Evolutionary conservation across 1,140 invertebrate species (phyloP).

Genomic region (Leptinotarsa lineolata): DNA sequence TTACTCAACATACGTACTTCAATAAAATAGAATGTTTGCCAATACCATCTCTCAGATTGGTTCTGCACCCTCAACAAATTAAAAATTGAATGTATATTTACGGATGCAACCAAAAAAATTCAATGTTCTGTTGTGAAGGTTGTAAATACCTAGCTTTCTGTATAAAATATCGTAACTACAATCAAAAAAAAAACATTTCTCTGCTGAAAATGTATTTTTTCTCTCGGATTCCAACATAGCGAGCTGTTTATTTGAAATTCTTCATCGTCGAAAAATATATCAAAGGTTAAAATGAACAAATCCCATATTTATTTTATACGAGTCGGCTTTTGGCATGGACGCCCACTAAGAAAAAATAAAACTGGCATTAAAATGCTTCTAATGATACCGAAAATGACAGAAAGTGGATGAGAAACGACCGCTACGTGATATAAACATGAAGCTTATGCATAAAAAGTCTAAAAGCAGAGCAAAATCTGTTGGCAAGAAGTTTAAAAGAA

Average conservation of each 20-base stretch:
- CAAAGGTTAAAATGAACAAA: conserved; percentile 1
- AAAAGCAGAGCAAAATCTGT: background rate
- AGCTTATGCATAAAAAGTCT: background rate
- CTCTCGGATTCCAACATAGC: background rate
- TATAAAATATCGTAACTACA: too few species aligned
- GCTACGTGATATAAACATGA: background rate
- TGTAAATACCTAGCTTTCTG: too few species aligned
- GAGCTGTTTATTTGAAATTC: background rate
- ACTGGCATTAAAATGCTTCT: conserved; percentile 3
- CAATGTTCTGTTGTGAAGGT: too few species aligned
- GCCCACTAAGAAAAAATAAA: background rate
- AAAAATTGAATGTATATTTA: too few species aligned
- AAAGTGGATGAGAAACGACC: background rate
- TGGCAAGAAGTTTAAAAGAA: background rate
- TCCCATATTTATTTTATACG: background rate
- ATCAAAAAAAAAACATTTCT: background rate
- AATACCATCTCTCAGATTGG: too few species aligned
- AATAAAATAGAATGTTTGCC: too few species aligned
- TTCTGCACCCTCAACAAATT: too few species aligned
- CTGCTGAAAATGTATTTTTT: background rate
- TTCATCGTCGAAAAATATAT: too few species aligned
- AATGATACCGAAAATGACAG: conserved; percentile 1
- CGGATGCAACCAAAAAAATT: too few species aligned
- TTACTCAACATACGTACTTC: too few species aligned
- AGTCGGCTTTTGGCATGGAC: background rate